Evolutionary conservation across 2,797 vertebrate species (phyloP).

Genomic region (Lepilemur ruficaudatus): DNA sequence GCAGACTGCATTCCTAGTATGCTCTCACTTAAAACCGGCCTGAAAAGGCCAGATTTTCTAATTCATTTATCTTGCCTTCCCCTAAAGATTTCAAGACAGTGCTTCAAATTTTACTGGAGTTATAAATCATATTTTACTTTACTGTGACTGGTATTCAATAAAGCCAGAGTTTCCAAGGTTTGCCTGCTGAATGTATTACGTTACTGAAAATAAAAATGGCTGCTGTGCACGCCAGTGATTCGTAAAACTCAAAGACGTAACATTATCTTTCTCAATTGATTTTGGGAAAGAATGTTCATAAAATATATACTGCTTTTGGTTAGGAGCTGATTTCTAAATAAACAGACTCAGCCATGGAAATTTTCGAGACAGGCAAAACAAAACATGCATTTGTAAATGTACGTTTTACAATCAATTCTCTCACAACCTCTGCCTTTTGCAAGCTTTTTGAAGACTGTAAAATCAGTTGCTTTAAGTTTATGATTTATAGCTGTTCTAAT

Average conservation of each 20-base stretch:
- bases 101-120: constrained; percentile 67
- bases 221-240: constrained; percentile 75
- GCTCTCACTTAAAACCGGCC: constrained; percentile 58
- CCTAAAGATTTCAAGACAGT: constrained; percentile 59
- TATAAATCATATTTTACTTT: constrained; percentile 80
- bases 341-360: constrained; percentile 73
- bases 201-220: constrained; percentile 82
- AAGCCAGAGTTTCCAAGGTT: constrained; percentile 72
- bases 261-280: constrained; percentile 78
- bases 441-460: constrained; percentile 27
- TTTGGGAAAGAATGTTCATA: constrained; percentile 81
- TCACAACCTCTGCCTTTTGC: not conserved
- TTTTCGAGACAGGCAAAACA: constrained; percentile 55
- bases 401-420: constrained; percentile 29
- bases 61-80: constrained; percentile 46
- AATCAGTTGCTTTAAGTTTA: constrained; percentile 5
- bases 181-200: constrained; percentile 78
- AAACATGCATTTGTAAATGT: constrained; percentile 39
- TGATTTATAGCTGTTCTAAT: constrained; percentile 41
- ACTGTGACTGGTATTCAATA: constrained; percentile 75
- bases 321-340: constrained; percentile 79
- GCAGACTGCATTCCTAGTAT: constrained; percentile 49
- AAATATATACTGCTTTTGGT: constrained; percentile 76
- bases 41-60: constrained; percentile 64
- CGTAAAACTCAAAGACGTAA: constrained; percentile 78